Evolutionary conservation across 2,113 vertebrate genomes (phyloP).

Genomic region (Gracilinanus agilis): DNA sequence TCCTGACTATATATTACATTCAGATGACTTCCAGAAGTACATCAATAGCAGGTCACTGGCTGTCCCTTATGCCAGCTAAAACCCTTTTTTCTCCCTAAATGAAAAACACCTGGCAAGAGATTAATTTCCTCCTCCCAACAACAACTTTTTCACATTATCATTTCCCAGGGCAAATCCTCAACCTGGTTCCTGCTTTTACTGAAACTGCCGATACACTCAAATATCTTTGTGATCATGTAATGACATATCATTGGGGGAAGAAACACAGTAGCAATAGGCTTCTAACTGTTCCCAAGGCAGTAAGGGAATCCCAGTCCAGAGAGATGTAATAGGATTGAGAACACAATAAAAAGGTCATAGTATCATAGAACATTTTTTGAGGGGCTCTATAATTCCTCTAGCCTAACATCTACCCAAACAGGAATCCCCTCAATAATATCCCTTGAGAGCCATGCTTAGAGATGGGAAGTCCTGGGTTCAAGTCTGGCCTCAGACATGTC

Average conservation of each 20-base stretch:
- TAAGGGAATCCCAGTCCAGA: neutral
- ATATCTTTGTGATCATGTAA: neutral
- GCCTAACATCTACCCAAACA: neutral
- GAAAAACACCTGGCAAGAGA: neutral
- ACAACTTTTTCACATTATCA: neutral
- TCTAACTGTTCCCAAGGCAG: neutral
- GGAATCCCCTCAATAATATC: neutral
- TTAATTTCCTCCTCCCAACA: neutral
- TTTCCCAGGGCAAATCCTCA: neutral
- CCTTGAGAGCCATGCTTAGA: neutral
- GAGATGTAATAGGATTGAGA: neutral
- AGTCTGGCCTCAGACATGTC: too few species aligned
- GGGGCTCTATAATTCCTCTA: neutral
- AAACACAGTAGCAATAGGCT: neutral
- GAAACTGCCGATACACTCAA: neutral
- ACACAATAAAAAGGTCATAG: neutral
- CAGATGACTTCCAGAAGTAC: conserved; percentile 7
- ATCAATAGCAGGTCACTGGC: neutral
- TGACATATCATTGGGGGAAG: neutral
- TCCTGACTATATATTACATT: conserved; percentile 5
- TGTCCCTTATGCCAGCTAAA: neutral
- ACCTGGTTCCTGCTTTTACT: neutral
- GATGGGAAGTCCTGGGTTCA: too few species aligned
- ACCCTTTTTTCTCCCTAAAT: neutral
- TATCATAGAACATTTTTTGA: neutral